Evolutionary conservation across 1,140 invertebrate genomes (phyloP), one percentile per base, ranked within the genome.

Genomic region (Vollenhovia emeryi): DNA sequence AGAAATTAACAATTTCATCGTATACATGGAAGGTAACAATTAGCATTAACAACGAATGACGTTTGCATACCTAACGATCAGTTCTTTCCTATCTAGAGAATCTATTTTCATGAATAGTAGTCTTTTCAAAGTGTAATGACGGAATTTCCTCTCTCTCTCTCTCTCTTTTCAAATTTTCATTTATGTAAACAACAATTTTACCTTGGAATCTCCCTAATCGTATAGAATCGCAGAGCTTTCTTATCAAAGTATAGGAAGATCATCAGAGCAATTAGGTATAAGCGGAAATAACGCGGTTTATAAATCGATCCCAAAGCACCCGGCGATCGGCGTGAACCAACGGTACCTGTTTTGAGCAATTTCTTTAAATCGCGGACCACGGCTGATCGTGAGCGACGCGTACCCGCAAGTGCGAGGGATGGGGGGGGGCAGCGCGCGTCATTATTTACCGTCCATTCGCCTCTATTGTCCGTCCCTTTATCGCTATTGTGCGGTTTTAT

Each of bases 371-470:
- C 11, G 13, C 9, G 6, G 6, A 45, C 2, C 62, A 43, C 11
- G 13, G 21, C n/a, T n/a, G n/a, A n/a, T n/a, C n/a, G 11, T 15
- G 13, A 66, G 2, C 15, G 36, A 24, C 9, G 36, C 33, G 27
- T 18, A 18, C 4, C 27, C 52, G 15, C 24, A 18, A 27, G 24
- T 27, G 7, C 15, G 11, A 55, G 30, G 52, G 30, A 36, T n/a
- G n/a, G n/a, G n/a, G n/a, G n/a, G 55, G 27, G 30, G 21, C 18
- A 50, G 18, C 66, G 66, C 66, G 45, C 48, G 40, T 69, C 27
- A 71, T 71, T 50, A 71, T 71, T 21, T 71, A 71, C 18, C 18
- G 27, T 33, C 27, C 11, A 71, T 52, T 71, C 18, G 18, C 27
- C 27, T 69, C 43, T 52, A 71, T 71, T 71, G 48, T 36, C 18